These are phyloP conservation scores for Catajapyx aquilonaris DNA, from an alignment of 1,140 invertebrate species.

Conservation along the genomic window DNA sequence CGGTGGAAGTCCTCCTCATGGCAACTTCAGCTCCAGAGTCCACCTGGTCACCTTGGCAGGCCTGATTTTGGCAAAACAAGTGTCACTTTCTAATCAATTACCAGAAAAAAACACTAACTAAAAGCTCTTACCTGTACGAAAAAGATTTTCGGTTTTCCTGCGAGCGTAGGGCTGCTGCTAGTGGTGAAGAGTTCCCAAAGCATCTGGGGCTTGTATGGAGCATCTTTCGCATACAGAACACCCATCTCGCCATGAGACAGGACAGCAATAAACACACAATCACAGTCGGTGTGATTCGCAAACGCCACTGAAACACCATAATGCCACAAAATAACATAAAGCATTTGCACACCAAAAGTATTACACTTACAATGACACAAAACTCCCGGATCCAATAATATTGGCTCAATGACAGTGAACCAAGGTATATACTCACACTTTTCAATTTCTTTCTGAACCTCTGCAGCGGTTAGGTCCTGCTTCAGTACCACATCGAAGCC, in stretches of 20 bases:
- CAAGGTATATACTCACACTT: background rate
- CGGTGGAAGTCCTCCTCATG: background rate
- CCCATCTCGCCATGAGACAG: slow-evolving; percentile 78
- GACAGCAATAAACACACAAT: slow-evolving; percentile 59
- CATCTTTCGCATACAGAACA: slow-evolving; percentile 68
- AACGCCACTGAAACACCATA: slow-evolving; percentile 33
- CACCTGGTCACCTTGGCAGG: slow-evolving; percentile 69
- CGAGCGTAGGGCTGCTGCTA: slow-evolving; percentile 59
- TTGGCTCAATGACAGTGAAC: too few relatives aligned
- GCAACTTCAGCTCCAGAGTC: slow-evolving; percentile 39
- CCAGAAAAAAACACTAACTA: too few relatives aligned
- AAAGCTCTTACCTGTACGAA: slow-evolving; percentile 47
- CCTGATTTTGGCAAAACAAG: too few relatives aligned
- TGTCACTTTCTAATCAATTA: too few relatives aligned
- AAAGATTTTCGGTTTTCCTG: slow-evolving; percentile 86
- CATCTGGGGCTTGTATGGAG: slow-evolving; percentile 54
- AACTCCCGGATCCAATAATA: too few relatives aligned
- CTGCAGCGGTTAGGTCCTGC: background rate
- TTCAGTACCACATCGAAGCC: background rate
- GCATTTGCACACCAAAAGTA: too few relatives aligned
- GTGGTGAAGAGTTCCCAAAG: slow-evolving; percentile 72
- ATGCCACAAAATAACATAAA: too few relatives aligned
- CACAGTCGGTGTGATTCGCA: slow-evolving; percentile 50
- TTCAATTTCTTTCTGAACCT: background rate
- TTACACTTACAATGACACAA: too few relatives aligned